Percentiles rank a stretch among this genome's conserved stretches.
Conservation (phyloP, 35 echinoderm and acorn worm genomes). For the Patiria miniata region DNA sequence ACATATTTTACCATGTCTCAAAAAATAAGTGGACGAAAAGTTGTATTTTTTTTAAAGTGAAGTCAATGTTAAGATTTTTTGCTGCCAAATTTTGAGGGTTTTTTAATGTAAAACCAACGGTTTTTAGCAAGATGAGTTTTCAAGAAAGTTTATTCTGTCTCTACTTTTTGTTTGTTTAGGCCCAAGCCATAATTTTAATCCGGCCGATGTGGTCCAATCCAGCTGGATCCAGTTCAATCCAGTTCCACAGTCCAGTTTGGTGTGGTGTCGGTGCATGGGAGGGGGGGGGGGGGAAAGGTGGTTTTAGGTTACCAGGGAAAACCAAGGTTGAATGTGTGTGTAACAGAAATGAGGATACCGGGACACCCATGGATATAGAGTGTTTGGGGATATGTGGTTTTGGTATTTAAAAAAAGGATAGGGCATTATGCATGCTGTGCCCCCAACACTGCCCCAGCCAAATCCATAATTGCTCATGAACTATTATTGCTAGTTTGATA, state of each 20-base stretch:
- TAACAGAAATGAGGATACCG: not conserved
- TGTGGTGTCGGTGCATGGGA: not conserved
- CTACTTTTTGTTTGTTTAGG: not conserved
- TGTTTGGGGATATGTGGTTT: not conserved
- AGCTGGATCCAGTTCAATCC: not conserved
- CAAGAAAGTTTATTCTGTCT: not conserved
- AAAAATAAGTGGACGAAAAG: not conserved
- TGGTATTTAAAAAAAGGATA: no score
- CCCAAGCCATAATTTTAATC: not conserved
- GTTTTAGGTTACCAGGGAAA: slow-evolving; percentile 7
- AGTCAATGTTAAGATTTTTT: not conserved
- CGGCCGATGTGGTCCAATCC: not conserved
- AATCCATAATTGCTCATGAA: no score
- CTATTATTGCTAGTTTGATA: no score
- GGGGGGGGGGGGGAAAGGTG: not conserved
- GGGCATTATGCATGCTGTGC: no score
- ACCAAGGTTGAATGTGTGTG: not conserved
- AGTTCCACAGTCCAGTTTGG: not conserved
- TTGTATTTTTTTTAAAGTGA: not conserved
- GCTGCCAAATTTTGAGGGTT: not conserved
- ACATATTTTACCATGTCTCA: not conserved
- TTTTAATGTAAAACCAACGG: not conserved
- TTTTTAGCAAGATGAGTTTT: not conserved
- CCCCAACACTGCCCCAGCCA: no score
- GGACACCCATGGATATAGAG: not conserved